These are phyloP conservation scores for Onychomys torridus DNA, from an alignment of 2,797 vertebrate genomes.

Conservation along the genomic window DNA sequence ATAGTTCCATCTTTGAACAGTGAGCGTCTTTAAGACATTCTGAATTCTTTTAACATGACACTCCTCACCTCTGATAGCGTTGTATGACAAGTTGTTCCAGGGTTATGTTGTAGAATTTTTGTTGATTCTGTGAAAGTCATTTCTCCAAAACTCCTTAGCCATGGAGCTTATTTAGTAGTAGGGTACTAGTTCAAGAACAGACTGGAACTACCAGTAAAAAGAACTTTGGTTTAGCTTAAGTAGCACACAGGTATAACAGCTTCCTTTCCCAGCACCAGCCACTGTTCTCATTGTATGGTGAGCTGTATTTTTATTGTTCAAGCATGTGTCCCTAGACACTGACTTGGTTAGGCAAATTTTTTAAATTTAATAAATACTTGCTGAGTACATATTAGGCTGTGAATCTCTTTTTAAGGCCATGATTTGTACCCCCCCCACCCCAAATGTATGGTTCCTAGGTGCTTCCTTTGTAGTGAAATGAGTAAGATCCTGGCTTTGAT, in stretches of 20 bases:
- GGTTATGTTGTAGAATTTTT: constrained; percentile 6
- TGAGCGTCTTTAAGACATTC: neutral
- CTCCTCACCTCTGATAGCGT: constrained; percentile 24
- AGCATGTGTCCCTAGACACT: neutral
- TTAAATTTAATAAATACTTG: constrained; percentile 29
- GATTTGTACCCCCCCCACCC: neutral
- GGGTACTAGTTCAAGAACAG: constrained; percentile 6
- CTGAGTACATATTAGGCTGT: constrained; percentile 28
- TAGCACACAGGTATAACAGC: neutral
- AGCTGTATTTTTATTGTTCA: neutral
- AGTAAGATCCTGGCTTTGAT: constrained; percentile 16
- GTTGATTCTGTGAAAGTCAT: neutral
- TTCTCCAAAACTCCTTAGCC: neutral
- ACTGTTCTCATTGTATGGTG: constrained; percentile 10
- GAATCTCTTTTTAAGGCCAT: neutral
- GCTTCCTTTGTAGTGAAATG: constrained; percentile 9
- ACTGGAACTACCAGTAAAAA: neutral
- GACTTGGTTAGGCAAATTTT: neutral
- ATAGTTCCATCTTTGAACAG: constrained; percentile 6
- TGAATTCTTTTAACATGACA: neutral
- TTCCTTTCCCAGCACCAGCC: neutral
- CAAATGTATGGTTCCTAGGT: neutral
- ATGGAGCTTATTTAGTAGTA: neutral
- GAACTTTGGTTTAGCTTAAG: neutral
- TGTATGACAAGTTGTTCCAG: neutral